A percentile compares a stretch with the other conserved stretches of the same genome.
phyloP scores from a whole-genome alignment of 2,113 vertebrate species.

The Holacanthus passer region DNA sequence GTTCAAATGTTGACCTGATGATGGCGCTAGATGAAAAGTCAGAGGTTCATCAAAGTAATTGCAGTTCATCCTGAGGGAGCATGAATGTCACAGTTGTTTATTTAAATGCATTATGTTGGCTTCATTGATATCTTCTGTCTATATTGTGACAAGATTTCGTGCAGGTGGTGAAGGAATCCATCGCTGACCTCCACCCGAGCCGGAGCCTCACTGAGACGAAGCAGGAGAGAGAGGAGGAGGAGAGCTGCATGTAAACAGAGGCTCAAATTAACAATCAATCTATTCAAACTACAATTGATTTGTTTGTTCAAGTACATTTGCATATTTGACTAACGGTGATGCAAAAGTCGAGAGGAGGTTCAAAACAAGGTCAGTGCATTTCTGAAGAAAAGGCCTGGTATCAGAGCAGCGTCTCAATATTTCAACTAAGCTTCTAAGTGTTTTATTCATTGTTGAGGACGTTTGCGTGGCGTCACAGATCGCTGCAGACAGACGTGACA shows the following conservation, averaged over 20 bases:
- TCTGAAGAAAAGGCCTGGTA: neutral
- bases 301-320: conserved; percentile 38
- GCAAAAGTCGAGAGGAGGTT: neutral
- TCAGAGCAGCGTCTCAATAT: no score
- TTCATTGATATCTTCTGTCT: neutral
- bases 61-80: no score
- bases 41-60: no score
- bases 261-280: conserved; percentile 26
- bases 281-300: conserved; percentile 29
- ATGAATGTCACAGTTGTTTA: no score
- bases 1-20: no score
- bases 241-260: conserved; percentile 20
- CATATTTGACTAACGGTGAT: conserved; percentile 38
- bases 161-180: neutral
- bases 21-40: no score
- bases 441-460: neutral
- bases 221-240: neutral
- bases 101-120: neutral
- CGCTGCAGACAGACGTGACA: neutral
- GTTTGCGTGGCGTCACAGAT: no score
- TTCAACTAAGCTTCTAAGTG: neutral
- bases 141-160: neutral
- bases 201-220: neutral
- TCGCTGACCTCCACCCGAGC: neutral
- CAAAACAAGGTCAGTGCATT: neutral